Percentiles rank a stretch among this genome's conserved stretches.
Conservation (phyloP, 2,113 vertebrate species). For the Eleginops maclovinus region DNA sequence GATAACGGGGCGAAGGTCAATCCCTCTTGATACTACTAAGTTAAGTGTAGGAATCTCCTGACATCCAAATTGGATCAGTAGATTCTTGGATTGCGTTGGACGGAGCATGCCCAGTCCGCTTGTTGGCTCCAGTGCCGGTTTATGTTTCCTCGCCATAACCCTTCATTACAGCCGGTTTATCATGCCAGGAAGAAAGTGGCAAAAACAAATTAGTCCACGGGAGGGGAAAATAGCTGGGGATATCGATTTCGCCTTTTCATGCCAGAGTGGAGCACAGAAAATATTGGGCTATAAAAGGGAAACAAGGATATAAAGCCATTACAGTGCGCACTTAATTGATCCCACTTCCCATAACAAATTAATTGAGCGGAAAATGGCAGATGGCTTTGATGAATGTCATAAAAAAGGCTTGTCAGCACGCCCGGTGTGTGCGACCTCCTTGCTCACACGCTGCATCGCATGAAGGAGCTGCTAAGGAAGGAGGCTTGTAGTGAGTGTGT, state of each 20-base stretch:
- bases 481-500: conserved; percentile 29
- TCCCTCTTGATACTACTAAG: conserved; percentile 68
- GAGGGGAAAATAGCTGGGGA: conserved; percentile 71
- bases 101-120: neutral
- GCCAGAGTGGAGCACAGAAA: conserved; percentile 83
- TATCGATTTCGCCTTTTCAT: conserved; percentile 83
- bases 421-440: conserved; percentile 63
- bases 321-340: conserved; percentile 86
- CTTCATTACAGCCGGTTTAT: conserved; percentile 76
- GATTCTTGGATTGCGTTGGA: neutral
- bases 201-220: conserved; percentile 80
- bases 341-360: conserved; percentile 85
- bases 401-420: conserved; percentile 85
- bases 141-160: conserved; percentile 59
- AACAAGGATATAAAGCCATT: conserved; percentile 88
- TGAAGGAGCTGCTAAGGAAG: conserved; percentile 47
- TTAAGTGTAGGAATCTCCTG: conserved; percentile 33
- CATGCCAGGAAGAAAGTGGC: conserved; percentile 77
- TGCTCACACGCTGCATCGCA: conserved; percentile 49
- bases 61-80: conserved; percentile 35
- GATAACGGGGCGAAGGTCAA: conserved; percentile 71
- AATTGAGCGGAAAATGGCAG: conserved; percentile 89
- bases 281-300: conserved; percentile 86
- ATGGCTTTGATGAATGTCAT: conserved; percentile 86
- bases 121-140: conserved; percentile 38